Base-by-base conservation (phyloP, 2,113 vertebrate genomes). In the Coreoperca whiteheadi region DNA sequence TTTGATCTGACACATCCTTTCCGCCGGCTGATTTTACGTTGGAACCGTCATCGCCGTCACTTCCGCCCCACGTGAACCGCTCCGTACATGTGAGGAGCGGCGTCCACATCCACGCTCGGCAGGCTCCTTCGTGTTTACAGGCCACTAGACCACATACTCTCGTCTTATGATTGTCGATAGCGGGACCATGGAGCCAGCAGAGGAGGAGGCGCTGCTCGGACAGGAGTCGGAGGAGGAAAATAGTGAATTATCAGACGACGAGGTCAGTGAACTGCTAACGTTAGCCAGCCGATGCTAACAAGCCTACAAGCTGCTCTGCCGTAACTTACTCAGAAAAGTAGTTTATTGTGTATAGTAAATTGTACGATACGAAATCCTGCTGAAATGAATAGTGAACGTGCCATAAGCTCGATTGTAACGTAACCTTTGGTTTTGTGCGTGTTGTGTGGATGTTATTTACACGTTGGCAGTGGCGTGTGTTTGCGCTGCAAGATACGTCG, bases 211-310 rank as follows among this genome's bases (percentile, higher is more conserved):
- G 2, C 67, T 79, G 76, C 74, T 94, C 4, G 94, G 85, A 7
- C 75, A 84, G 2, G 96, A 96, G 4, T 96, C 96, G 0, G 97
- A 97, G n/a, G 96, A 97, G 5, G 96, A 97, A 1, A 80, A 91
- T 25, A 91, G 89, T 21, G 92, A 96, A 9, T 72, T 97, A 60
- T 95, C 96, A 0, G 97, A 98, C 75, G 59, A 77, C 72, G 96
- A 96, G 94, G 97, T 97, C 66, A 81, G 93, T 77, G 67, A 78
- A 5, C 3, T 46, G 66, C 23, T 82, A 84, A 74, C 61, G 50
- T 18, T 54, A 54, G 78, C 77, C 14, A 83, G n/a, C 12, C 14
- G 14, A 16, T 57, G 28, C 43, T 41, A 61, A 60, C 11, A 23
- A 25, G 43, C 53, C 34, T 23, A 7, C 23, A 48, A 15, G 25